phyloP scores from a whole-genome alignment of 1,140 invertebrate species.

The Cecropterus lyciades region DNA sequence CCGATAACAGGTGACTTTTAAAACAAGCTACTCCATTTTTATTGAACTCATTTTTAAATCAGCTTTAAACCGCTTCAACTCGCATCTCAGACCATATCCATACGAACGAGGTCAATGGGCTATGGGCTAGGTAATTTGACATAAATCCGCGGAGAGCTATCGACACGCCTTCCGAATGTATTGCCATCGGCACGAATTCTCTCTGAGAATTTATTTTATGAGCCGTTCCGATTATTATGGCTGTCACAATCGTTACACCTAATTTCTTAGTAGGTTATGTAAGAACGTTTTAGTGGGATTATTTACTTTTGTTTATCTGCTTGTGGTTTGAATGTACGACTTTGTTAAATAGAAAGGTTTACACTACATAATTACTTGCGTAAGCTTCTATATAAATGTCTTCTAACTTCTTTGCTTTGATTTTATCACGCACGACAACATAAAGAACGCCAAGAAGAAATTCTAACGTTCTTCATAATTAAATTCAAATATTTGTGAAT shows the following conservation, averaged over 20 bases:
- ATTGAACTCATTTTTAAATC: no score
- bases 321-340: no score
- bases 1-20: no score
- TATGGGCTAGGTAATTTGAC: constrained; percentile 69
- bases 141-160: constrained; percentile 67
- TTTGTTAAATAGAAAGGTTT: no score
- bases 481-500: no score
- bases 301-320: not conserved
- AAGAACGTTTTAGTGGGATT: not conserved
- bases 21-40: no score
- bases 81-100: constrained; percentile 32
- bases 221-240: constrained; percentile 33
- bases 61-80: not conserved
- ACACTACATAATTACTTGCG: no score
- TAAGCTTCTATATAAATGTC: no score
- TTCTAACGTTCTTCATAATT: no score
- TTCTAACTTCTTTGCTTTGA: no score
- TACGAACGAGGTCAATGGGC: constrained; percentile 64
- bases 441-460: no score
- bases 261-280: constrained; percentile 42
- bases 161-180: constrained; percentile 63
- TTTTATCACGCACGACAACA: no score
- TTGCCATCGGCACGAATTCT: constrained; percentile 52
- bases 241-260: constrained; percentile 34
- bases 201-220: constrained; percentile 47